Base-by-base conservation (phyloP, 2,797 vertebrate genomes). In the Rousettus madagascariensis region DNA sequence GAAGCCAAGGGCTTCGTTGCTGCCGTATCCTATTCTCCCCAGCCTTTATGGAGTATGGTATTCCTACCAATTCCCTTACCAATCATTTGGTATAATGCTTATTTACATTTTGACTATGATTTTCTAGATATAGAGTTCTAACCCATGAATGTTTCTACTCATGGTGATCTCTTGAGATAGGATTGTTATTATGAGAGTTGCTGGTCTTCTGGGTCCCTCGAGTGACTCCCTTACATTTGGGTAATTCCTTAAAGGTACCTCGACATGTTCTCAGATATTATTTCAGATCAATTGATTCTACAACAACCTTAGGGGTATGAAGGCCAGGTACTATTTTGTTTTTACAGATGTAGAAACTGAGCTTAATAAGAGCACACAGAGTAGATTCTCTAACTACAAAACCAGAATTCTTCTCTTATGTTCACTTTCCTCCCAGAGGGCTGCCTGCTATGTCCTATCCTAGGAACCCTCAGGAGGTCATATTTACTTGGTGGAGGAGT, bases 281-380 rank as follows among this genome's bases (percentile, higher is more conserved):
- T 91, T 61, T 96, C 16, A 78, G 38, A n/a, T 78, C 66, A 55
- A 22, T 46, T 95, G 80, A 69, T 86, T 86, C 41, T 71, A 3
- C 13, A 82, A 22, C 24, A 82, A 22, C 28, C 63, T 95, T 7
- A 4, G 19, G 79, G 38, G 43, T 77, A 84, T 83, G 53, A 66
- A 90, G 51, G 91, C 36, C 36, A 69, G 26, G 15, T 53, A 19
- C 33, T 41, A 8, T 85, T 87, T 75, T 16, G 22, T 36, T 93
- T 92, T 91, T 9, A 90, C 26, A 59, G 17, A 71, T 84, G n/a
- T 15, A 53, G 65, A 86, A 77, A 86, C 43, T 71, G 20, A 85
- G 30, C 24, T 78, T 90, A 63, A 49, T 16, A 75, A 69, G 30
- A 63, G 79, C 24, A 11, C 33, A 51, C 26, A 63, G 59, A 89